phyloP scores from a whole-genome alignment of 2,797 vertebrate genomes.

The Hippopotamyrus pictus region DNA sequence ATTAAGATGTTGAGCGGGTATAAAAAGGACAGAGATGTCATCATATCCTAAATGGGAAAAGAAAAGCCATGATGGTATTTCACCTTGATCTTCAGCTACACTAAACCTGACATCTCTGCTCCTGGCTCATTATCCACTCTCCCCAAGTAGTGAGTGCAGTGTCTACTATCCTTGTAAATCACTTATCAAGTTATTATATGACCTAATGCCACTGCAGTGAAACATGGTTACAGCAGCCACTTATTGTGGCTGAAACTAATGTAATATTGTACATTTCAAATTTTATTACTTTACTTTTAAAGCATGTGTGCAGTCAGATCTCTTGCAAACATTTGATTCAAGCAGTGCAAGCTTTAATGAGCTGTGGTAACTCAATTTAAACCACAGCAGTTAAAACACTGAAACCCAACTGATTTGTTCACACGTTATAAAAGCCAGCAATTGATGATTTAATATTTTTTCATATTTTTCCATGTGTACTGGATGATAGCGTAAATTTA shows the following conservation, averaged over 20 bases:
- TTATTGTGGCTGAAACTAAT: not conserved
- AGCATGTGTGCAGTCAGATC: not conserved
- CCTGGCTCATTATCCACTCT: not conserved
- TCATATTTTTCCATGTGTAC: not conserved
- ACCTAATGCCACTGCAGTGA: not conserved
- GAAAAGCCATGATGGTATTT: not conserved
- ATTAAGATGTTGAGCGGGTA: not conserved
- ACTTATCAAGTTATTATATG: not conserved
- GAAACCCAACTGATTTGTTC: not conserved
- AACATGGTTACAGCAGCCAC: not conserved
- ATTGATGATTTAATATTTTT: not conserved
- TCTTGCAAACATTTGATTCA: not conserved
- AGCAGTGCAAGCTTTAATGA: not conserved
- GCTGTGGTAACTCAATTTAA: not conserved
- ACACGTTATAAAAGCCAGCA: not conserved
- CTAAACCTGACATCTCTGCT: not conserved
- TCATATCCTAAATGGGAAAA: not conserved
- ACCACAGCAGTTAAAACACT: not conserved
- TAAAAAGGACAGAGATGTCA: conserved; percentile 1
- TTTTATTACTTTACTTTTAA: not conserved
- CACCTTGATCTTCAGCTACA: not conserved
- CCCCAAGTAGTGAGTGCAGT: not conserved
- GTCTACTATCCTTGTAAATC: not conserved
- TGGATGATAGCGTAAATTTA: not conserved
- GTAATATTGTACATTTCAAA: not conserved